phyloP scores from a whole-genome alignment of 92 coral and sea anemone genomes.

The Phenganax stokvisi region DNA sequence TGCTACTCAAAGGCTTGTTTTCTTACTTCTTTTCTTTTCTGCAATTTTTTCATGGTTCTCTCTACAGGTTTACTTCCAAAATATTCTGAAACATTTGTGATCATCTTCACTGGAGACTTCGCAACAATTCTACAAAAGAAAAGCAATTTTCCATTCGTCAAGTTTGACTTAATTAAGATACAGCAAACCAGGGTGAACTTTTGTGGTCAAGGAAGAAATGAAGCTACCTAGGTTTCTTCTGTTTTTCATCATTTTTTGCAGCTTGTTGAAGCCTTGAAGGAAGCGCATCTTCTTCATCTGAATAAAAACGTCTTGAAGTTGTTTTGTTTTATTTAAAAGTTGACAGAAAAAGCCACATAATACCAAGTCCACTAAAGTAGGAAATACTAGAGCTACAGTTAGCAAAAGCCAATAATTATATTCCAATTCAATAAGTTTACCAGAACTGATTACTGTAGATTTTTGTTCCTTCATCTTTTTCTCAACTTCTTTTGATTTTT shows the following conservation, averaged over 20 bases:
- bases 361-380: neutral
- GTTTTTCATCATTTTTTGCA: slow-evolving; percentile 28
- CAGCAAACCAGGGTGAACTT: neutral
- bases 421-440: neutral
- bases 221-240: slow-evolving; percentile 9
- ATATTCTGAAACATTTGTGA: slow-evolving; percentile 62
- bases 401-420: neutral
- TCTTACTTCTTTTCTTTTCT: slow-evolving; percentile 78
- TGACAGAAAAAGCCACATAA: too few relatives aligned
- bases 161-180: neutral
- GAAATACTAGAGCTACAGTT: neutral
- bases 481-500: neutral
- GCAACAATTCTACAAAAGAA: neutral
- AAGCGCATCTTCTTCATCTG: slow-evolving; percentile 54
- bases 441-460: slow-evolving; percentile 24
- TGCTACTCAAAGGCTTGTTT: neutral
- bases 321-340: neutral
- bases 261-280: slow-evolving; percentile 43
- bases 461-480: slow-evolving; percentile 40
- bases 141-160: neutral
- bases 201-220: neutral
- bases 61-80: slow-evolving; percentile 86
- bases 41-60: slow-evolving; percentile 53
- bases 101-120: slow-evolving; percentile 26
- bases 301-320: neutral